A percentile compares a stretch with the other conserved stretches of the same genome.
Evolutionary conservation across 1,140 invertebrate genomes (phyloP).

Genomic region (Marisa cornuarietis): DNA sequence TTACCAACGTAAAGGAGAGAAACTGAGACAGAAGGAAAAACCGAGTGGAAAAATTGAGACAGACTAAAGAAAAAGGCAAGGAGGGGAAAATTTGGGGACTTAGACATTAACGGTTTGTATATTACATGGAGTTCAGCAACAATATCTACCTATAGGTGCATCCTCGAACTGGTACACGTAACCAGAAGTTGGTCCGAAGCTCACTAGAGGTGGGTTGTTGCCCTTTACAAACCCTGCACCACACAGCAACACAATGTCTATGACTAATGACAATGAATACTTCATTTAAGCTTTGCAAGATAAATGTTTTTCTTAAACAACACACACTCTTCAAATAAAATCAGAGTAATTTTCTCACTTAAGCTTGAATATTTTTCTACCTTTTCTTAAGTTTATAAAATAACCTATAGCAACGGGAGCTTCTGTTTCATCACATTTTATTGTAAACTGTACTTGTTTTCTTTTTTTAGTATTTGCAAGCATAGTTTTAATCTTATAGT

Average conservation of each 20-base stretch:
- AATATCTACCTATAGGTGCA: neutral
- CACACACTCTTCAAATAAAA: neutral
- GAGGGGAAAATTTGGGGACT: neutral
- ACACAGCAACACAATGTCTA: neutral
- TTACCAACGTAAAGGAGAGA: too few relatives aligned
- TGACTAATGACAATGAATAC: neutral
- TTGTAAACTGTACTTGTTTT: too few relatives aligned
- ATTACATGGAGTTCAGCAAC: neutral
- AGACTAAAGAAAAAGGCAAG: neutral
- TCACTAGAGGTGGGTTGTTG: neutral
- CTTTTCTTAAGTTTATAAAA: neutral
- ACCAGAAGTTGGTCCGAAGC: neutral
- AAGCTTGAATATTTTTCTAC: neutral
- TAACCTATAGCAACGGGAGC: too few relatives aligned
- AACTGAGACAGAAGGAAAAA: too few relatives aligned
- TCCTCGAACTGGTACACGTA: neutral
- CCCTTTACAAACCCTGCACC: neutral
- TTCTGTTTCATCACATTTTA: too few relatives aligned
- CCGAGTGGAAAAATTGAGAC: too few relatives aligned
- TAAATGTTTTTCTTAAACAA: neutral
- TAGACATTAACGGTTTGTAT: neutral
- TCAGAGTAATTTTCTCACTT: too few relatives aligned
- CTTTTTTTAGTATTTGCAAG: too few relatives aligned
- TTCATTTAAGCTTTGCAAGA: neutral
- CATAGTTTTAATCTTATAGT: too few relatives aligned